A percentile compares a stretch with the other conserved stretches of the same genome.
Evolutionary conservation across 2,888 invertebrate species (phyloP).

Genomic region (Nycteola revayana): DNA sequence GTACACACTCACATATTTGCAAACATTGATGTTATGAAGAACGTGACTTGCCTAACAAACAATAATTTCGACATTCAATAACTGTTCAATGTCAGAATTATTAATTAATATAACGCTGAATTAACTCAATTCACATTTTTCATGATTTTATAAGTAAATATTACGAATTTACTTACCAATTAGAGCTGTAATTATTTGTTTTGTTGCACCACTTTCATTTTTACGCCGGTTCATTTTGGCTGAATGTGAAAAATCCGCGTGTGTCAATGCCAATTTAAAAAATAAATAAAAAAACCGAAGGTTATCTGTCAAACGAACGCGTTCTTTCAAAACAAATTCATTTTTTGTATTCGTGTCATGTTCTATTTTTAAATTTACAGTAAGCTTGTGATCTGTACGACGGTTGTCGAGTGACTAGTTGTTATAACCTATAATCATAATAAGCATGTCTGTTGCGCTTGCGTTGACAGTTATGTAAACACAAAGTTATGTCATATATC

Average conservation of each 20-base stretch:
- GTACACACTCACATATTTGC: background rate
- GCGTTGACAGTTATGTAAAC: conserved; percentile 31
- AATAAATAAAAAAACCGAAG: background rate
- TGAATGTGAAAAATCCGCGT: conserved; percentile 20
- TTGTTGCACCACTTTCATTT: conserved; percentile 41
- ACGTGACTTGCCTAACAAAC: background rate
- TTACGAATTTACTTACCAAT: conserved; percentile 44
- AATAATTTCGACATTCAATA: background rate
- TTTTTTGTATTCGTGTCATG: background rate
- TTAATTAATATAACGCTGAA: no score
- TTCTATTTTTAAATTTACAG: background rate
- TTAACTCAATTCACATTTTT: background rate
- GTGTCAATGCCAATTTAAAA: background rate
- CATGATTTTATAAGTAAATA: conserved; percentile 5
- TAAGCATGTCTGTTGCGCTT: conserved; percentile 15
- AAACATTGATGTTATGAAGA: background rate
- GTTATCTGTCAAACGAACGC: no score
- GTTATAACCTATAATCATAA: conserved; percentile 31
- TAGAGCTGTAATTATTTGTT: conserved; percentile 57
- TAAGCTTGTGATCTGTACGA: conserved; percentile 20
- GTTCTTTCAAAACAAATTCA: background rate
- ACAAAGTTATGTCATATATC: conserved; percentile 22
- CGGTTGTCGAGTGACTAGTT: conserved; percentile 27
- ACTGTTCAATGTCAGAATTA: no score
- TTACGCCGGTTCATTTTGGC: conserved; percentile 43